Percentiles rank a stretch among this genome's conserved stretches.
Conservation (phyloP, 64 coral and sea anemone species). For the Dendronephthya gigantea region DNA sequence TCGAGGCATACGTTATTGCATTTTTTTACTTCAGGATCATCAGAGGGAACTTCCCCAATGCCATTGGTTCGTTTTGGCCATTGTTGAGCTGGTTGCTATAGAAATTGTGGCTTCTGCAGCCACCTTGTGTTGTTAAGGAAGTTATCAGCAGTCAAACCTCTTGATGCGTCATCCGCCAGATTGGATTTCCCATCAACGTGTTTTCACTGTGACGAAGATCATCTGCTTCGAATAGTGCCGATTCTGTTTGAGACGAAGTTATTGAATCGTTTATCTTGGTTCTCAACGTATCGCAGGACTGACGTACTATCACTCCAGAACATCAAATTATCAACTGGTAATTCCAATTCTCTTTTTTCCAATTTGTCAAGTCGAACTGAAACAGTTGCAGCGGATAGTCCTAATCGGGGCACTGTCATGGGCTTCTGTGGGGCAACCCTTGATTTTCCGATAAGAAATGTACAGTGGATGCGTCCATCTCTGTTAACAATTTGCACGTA, state of each 20-base stretch:
- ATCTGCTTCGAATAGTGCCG: not conserved
- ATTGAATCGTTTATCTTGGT: not conserved
- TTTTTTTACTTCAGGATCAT: not conserved
- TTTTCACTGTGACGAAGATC: not conserved
- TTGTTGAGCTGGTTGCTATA: not conserved
- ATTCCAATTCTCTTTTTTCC: not conserved
- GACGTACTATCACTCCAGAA: not conserved
- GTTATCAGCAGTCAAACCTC: not conserved
- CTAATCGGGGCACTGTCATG: constrained; percentile 46
- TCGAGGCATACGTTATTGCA: not conserved
- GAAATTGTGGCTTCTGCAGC: not conserved
- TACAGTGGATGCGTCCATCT: not conserved
- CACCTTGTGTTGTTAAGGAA: not conserved
- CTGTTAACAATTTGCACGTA: not conserved
- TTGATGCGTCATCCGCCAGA: not conserved
- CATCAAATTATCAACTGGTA: not conserved
- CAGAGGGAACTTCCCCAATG: not conserved
- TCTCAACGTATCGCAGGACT: not conserved
- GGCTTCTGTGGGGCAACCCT: not conserved
- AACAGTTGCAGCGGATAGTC: constrained; percentile 46
- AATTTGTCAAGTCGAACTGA: not conserved
- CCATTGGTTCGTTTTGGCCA: not conserved
- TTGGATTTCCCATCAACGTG: not conserved
- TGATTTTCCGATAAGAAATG: not conserved
- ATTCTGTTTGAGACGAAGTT: not conserved